Evolutionary conservation across 2,797 vertebrate genomes (phyloP).

Genomic region (Chrosomus eos): DNA sequence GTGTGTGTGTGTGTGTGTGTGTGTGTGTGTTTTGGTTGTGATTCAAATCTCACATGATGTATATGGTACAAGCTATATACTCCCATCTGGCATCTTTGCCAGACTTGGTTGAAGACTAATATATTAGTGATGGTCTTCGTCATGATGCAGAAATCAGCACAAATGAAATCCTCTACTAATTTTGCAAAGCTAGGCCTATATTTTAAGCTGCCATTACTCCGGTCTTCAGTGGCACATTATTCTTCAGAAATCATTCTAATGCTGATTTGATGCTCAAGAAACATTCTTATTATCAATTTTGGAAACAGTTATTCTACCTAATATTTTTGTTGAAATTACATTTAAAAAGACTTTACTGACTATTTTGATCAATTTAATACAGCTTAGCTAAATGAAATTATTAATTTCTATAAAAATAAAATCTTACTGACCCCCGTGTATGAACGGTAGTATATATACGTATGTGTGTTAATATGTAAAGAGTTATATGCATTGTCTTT

Average conservation of each 20-base stretch:
- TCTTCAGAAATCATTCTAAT: neutral
- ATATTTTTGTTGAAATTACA: neutral
- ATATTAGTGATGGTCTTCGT: neutral
- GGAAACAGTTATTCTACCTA: neutral
- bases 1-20: neutral
- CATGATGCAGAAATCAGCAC: neutral
- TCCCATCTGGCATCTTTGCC: neutral
- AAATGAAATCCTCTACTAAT: too few relatives aligned
- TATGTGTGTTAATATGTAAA: neutral
- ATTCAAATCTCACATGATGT: conserved; percentile 32
- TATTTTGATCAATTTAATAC: neutral
- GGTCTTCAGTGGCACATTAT: neutral
- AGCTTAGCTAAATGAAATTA: neutral
- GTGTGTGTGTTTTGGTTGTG: conserved; percentile 8
- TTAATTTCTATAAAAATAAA: neutral
- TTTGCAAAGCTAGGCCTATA: neutral
- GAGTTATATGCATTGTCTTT: neutral
- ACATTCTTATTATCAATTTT: neutral
- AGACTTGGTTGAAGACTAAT: neutral
- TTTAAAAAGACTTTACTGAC: neutral
- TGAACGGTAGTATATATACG: neutral
- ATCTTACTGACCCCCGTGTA: neutral
- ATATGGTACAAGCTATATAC: neutral
- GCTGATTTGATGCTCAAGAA: neutral
- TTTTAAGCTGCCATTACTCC: neutral